A percentile compares a stretch with the other conserved stretches of the same genome.
These are phyloP conservation scores for Coleophora flavipennella DNA, from an alignment of 2,888 invertebrate species.

Conservation along the genomic window DNA sequence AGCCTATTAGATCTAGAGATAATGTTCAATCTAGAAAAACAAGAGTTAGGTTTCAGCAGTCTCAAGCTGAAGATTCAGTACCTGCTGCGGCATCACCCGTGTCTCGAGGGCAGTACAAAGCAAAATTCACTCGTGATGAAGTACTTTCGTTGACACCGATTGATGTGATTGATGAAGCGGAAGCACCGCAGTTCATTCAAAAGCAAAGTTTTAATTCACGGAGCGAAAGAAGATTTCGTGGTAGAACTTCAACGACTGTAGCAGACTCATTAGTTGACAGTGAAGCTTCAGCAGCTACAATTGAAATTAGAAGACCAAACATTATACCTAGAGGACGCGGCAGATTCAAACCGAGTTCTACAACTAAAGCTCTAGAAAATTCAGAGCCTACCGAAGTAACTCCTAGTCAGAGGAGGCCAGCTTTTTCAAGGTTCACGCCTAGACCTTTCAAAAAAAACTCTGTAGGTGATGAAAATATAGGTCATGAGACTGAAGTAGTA, in stretches of 20 bases:
- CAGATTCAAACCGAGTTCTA: conserved; percentile 38
- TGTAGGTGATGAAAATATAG: conserved; percentile 17
- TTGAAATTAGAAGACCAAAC: conserved; percentile 40
- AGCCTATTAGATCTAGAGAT: too few species aligned
- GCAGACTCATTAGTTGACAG: conserved; percentile 42
- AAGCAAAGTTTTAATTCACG: conserved; percentile 25
- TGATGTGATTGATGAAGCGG: conserved; percentile 31
- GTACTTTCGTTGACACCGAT: conserved; percentile 67
- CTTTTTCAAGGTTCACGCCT: conserved; percentile 55
- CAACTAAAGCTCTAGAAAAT: conserved; percentile 32
- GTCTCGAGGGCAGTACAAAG: conserved; percentile 44
- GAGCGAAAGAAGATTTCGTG: conserved; percentile 30
- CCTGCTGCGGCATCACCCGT: conserved; percentile 52
- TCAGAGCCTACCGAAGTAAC: conserved; percentile 27
- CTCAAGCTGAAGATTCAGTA: conserved; percentile 41
- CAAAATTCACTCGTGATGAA: conserved; percentile 56
- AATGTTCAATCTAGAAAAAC: conserved; percentile 24
- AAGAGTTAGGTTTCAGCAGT: conserved; percentile 37
- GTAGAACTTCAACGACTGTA: conserved; percentile 31
- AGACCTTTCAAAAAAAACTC: conserved; percentile 46
- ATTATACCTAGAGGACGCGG: conserved; percentile 48
- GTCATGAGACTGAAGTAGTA: conserved; percentile 21
- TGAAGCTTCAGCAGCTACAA: conserved; percentile 53
- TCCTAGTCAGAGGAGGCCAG: conserved; percentile 35
- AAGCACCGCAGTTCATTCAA: conserved; percentile 33